phyloP scores from a whole-genome alignment of 2,888 invertebrate species.

The Apamea monoglypha region DNA sequence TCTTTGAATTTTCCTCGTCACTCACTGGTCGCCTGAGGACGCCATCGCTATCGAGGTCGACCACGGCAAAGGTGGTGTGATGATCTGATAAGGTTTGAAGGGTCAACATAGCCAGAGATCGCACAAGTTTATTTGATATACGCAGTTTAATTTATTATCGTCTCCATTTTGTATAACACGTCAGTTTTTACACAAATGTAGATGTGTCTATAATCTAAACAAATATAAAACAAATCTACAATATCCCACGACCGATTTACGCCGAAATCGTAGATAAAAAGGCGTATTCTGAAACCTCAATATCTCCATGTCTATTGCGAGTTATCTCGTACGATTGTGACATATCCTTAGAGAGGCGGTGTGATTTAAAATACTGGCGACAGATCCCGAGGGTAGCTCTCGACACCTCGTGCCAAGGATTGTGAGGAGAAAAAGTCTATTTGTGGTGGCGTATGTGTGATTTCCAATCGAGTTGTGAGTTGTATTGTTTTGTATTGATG shows the following conservation, averaged over 20 bases:
- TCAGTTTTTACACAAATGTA: neutral
- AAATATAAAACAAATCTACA: conserved; percentile 23
- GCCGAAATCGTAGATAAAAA: conserved; percentile 12
- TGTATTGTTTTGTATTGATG: conserved; percentile 7
- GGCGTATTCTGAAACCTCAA: conserved; percentile 1
- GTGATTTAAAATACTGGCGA: conserved; percentile 71
- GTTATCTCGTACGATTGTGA: conserved; percentile 67
- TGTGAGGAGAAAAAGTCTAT: conserved; percentile 36
- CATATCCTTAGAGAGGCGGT: conserved; percentile 65
- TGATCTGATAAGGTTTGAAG: neutral
- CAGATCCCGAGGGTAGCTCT: conserved; percentile 56
- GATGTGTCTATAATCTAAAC: neutral
- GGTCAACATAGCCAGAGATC: neutral
- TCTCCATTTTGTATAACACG: neutral
- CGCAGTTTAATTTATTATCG: too few relatives aligned
- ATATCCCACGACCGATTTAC: conserved; percentile 23
- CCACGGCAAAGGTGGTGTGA: neutral
- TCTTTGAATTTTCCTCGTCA: neutral
- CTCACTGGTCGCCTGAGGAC: neutral
- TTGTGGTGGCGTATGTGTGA: conserved; percentile 24
- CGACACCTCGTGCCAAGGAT: conserved; percentile 45
- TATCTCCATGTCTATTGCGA: conserved; percentile 41
- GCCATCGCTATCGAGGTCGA: neutral
- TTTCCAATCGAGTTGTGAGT: conserved; percentile 13
- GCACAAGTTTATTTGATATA: neutral